These are phyloP conservation scores for Cuculus canorus DNA, from an alignment of 2,797 vertebrate genomes.

Conservation along the genomic window DNA sequence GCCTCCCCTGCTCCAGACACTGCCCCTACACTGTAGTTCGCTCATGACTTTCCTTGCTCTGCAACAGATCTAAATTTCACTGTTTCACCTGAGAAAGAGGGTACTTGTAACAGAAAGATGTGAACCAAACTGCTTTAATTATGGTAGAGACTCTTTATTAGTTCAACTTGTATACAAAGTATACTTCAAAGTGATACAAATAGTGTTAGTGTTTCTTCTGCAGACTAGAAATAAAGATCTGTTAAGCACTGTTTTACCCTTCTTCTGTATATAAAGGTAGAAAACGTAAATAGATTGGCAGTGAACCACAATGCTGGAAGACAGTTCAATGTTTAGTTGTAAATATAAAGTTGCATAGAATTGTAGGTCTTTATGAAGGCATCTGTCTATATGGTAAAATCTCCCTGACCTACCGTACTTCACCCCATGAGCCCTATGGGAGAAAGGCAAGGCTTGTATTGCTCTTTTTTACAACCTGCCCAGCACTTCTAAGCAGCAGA, in stretches of 20 bases:
- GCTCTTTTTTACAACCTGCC: neutral
- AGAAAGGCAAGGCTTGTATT: neutral
- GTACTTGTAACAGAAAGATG: neutral
- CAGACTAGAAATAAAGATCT: neutral
- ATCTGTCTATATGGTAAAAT: neutral
- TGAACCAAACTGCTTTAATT: neutral
- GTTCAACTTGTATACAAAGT: constrained; percentile 47
- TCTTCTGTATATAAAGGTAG: constrained; percentile 35
- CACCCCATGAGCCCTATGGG: neutral
- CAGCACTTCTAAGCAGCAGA: neutral
- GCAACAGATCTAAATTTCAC: too few relatives aligned
- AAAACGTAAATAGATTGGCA: constrained; percentile 42
- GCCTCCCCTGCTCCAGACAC: neutral
- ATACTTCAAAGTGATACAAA: constrained; percentile 56
- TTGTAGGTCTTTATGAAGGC: constrained; percentile 50
- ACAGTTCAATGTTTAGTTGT: neutral
- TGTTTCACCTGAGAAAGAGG: neutral
- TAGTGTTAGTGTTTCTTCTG: neutral
- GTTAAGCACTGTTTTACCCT: neutral
- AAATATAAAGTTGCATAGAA: constrained; percentile 67
- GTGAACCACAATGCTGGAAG: constrained; percentile 51
- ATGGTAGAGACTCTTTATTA: constrained; percentile 46
- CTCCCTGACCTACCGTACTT: neutral
- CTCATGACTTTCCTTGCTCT: too few relatives aligned
- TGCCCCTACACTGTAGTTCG: too few relatives aligned